Conservation (phyloP, 2,888 invertebrate genomes). For the Ophraella communa region DNA sequence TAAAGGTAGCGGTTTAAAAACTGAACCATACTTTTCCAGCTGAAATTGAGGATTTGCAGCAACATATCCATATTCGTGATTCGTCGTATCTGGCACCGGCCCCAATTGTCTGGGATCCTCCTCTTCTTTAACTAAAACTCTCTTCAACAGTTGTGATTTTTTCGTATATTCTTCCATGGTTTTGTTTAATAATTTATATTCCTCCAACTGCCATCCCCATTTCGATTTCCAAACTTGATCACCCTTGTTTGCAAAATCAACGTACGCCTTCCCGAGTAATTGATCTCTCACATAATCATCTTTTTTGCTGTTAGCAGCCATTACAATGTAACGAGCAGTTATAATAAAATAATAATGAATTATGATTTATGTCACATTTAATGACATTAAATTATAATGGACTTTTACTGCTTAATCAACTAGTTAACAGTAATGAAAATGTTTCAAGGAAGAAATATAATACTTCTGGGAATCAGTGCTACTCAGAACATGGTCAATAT, state of each 20-base stretch:
- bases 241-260: not conserved
- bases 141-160: constrained; percentile 11
- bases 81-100: not conserved
- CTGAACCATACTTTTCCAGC: constrained; percentile 9
- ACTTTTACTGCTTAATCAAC: too few relatives aligned
- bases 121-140: not conserved
- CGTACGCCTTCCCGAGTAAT: not conserved
- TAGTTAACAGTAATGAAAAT: too few relatives aligned
- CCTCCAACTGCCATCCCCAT: not conserved
- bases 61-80: constrained; percentile 10
- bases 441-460: too few relatives aligned
- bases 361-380: too few relatives aligned
- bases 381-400: too few relatives aligned
- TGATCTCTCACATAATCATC: not conserved
- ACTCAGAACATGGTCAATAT: too few relatives aligned
- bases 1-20: constrained; percentile 1
- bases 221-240: not conserved
- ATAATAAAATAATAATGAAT: too few relatives aligned
- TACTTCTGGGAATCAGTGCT: too few relatives aligned
- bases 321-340: too few relatives aligned
- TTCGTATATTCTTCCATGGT: not conserved
- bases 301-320: not conserved
- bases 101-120: constrained; percentile 1
- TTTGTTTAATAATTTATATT: not conserved
- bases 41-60: constrained; percentile 8